A percentile compares a stretch with the other conserved stretches of the same genome.
phyloP scores from a whole-genome alignment of 2,888 invertebrate species.

The Caenorhabditis sp. region DNA sequence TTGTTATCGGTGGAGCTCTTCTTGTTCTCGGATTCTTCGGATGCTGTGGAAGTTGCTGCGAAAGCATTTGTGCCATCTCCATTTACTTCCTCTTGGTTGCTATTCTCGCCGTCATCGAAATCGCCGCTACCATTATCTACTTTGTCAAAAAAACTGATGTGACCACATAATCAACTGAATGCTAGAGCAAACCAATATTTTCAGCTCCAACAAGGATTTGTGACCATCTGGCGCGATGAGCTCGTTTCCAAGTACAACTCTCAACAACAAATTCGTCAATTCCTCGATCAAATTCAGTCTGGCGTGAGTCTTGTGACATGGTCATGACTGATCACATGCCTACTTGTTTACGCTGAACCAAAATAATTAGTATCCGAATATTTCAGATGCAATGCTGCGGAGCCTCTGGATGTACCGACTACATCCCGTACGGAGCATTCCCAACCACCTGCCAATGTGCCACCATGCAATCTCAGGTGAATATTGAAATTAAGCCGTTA shows the following conservation, averaged over 20 bases:
- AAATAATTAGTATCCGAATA: conserved; percentile 24
- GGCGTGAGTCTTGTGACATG: conserved; percentile 57
- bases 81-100: conserved; percentile 74
- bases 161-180: conserved; percentile 1
- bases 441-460: conserved; percentile 62
- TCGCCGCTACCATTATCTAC: conserved; percentile 73
- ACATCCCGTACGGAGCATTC: conserved; percentile 45
- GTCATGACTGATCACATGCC: conserved; percentile 1
- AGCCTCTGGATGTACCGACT: conserved; percentile 73
- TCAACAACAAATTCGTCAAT: conserved; percentile 38
- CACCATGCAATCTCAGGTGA: conserved; percentile 55
- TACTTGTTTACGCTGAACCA: conserved; percentile 9
- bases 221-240: conserved; percentile 64
- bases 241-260: conserved; percentile 70
- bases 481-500: neutral
- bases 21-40: conserved; percentile 78
- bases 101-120: conserved; percentile 71
- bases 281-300: conserved; percentile 70
- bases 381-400: conserved; percentile 77
- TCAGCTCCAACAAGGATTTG: conserved; percentile 67
- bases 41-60: conserved; percentile 77
- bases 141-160: conserved; percentile 71
- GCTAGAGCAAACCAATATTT: conserved; percentile 1
- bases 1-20: conserved; percentile 73
- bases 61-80: conserved; percentile 72